Evolutionary conservation across 2,113 vertebrate genomes (phyloP).

Genomic region (Enhydra lutris): DNA sequence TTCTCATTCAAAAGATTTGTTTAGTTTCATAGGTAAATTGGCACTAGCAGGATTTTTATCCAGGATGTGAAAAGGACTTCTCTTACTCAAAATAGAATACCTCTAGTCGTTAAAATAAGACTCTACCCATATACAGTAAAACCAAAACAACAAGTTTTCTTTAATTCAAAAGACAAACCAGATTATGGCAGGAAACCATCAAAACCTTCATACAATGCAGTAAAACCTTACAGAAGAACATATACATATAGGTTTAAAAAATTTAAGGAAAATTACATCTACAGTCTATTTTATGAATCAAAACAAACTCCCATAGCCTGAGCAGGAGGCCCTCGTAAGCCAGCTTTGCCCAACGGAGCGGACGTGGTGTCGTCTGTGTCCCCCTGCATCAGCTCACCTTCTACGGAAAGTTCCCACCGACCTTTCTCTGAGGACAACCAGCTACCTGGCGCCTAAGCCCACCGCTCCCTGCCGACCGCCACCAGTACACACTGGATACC

Average conservation of each 20-base stretch:
- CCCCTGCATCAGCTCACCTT: neutral
- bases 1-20: neutral
- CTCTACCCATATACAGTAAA: neutral
- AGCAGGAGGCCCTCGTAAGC: neutral
- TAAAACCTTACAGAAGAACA: neutral
- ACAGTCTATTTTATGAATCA: neutral
- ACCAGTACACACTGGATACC: neutral
- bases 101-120: neutral
- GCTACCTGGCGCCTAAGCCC: neutral
- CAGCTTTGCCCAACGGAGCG: neutral
- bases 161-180: constrained; percentile 2
- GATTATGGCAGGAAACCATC: neutral
- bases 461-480: neutral
- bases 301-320: neutral
- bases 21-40: neutral
- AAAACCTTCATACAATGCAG: neutral
- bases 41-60: neutral
- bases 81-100: neutral
- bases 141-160: neutral
- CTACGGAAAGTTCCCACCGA: too few relatives aligned
- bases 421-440: neutral
- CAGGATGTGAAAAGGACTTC: neutral
- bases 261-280: neutral
- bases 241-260: neutral
- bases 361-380: neutral